A percentile compares a stretch with the other conserved stretches of the same genome.
Conservation (phyloP, 2,113 vertebrate species). For the Mastomys coucha region DNA sequence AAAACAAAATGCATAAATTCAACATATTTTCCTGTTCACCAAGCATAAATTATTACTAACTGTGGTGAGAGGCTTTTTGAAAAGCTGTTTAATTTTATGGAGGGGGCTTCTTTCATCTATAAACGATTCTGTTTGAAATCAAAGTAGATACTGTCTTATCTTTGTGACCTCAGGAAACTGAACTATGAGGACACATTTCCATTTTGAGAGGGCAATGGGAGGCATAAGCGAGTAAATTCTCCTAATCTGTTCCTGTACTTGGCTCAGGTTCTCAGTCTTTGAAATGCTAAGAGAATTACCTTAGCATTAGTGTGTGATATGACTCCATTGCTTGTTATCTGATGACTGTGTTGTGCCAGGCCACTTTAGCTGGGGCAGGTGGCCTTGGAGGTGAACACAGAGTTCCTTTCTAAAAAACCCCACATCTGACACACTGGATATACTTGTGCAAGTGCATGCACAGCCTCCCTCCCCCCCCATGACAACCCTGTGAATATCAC, state of each 20-base stretch:
- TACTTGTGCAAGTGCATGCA: too few species aligned
- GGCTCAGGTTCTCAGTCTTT: slow-evolving; percentile 66
- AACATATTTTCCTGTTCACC: slow-evolving; percentile 80
- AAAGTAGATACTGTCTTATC: slow-evolving; percentile 73
- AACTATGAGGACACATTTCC: slow-evolving; percentile 71
- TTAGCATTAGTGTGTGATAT: slow-evolving; percentile 64
- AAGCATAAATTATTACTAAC: slow-evolving; percentile 82
- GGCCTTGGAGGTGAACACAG: not conserved
- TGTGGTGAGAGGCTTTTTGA: slow-evolving; percentile 72
- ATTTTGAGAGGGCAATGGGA: slow-evolving; percentile 52
- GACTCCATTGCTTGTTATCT: slow-evolving; percentile 69
- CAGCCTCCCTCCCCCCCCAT: not conserved
- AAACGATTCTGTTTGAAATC: slow-evolving; percentile 79
- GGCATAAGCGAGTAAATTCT: slow-evolving; percentile 36
- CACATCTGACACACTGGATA: not conserved
- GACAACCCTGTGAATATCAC: not conserved
- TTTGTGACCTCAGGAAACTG: slow-evolving; percentile 73
- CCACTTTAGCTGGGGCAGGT: not conserved
- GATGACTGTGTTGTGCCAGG: slow-evolving; percentile 52
- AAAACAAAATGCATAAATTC: slow-evolving; percentile 77
- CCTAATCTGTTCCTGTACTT: slow-evolving; percentile 68
- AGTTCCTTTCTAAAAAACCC: not conserved
- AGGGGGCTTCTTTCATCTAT: slow-evolving; percentile 67
- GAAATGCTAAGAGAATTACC: slow-evolving; percentile 74
- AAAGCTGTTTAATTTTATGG: slow-evolving; percentile 75